Evolutionary conservation across 2,888 invertebrate species (phyloP), one percentile per base, ranked within the genome.

Genomic region (Dichetophora obliterata): DNA sequence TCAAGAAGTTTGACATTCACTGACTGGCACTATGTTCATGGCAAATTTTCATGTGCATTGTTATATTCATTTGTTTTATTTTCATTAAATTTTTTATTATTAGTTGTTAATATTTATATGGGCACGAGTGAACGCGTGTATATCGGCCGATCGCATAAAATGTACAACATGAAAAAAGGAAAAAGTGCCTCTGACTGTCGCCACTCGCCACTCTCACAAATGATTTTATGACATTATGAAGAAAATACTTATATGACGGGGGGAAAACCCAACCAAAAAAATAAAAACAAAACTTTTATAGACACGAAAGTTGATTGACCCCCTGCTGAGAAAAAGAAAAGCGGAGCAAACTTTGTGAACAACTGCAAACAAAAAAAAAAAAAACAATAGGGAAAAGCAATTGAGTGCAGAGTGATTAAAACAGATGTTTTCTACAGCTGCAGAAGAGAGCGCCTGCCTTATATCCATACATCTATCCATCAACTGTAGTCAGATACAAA

Each of bases 251-350:
- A 31, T 70, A 70, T 34, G 52, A 54, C 34, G 65, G 37, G 16
- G 16, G 65, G 63, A 48, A 59, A 71, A 71, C 43, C 57, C 52
- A 31, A 19, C 19, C 19, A 54, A 54, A 54, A 54, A n/a, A n/a
- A n/a, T n/a, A n/a, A 65, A 50, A 19, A 66, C 37, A 63, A 50
- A 59, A 34, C 24, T 74, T 65, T 66, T 65, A 34, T 63, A 73
- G 48, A 31, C 63, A 73, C 48, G 54, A 63, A 43, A 74, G 74
- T 74, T 74, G 65, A 74, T 74, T 74, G 74, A 74, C 74, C 74
- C 50, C 34, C 66, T 66, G 74, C 54, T 16, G 37, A 9, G 52
- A 27, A 54, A 59, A 61, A 48, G 27, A 37, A 27, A 63, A 24
- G 59, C 24, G 59, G 57, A 59, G 43, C 43, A 61, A 16, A 48